Percentiles rank a stretch among this genome's conserved stretches.
phyloP scores from a whole-genome alignment of 2,888 invertebrate genomes.

The Eristalis intricaria region DNA sequence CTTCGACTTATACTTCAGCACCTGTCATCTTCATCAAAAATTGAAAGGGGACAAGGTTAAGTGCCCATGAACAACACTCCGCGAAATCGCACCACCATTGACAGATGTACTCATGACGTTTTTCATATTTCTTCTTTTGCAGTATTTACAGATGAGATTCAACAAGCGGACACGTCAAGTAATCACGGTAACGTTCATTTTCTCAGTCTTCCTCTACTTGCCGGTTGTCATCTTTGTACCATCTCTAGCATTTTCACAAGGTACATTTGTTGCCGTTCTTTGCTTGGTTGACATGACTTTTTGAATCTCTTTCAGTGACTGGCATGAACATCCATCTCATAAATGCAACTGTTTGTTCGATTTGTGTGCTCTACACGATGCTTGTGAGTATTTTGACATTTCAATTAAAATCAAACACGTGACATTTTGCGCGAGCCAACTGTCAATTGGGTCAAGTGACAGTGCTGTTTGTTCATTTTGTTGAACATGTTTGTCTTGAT shows the following conservation, averaged over 20 bases:
- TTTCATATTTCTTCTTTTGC: constrained; percentile 2
- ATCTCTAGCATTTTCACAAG: constrained; percentile 79
- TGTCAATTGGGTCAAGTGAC: not conserved
- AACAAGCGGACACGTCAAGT: constrained; percentile 77
- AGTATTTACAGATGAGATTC: constrained; percentile 80
- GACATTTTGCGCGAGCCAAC: not conserved
- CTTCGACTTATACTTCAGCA: too few relatives aligned
- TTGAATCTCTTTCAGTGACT: constrained; percentile 79
- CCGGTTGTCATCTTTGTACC: constrained; percentile 79
- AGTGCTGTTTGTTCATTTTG: not conserved
- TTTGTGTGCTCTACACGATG: constrained; percentile 83
- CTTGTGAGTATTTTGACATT: constrained; percentile 77
- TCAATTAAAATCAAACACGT: not conserved
- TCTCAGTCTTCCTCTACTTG: constrained; percentile 76
- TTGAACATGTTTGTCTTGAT: not conserved
- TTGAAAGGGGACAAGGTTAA: not conserved
- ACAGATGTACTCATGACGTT: not conserved
- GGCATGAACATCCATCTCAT: constrained; percentile 82
- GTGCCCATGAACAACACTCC: not conserved
- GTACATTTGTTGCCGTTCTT: constrained; percentile 67
- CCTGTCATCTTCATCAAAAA: not conserved
- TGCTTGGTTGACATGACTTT: not conserved
- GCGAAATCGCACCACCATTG: too few relatives aligned
- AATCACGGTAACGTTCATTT: constrained; percentile 77
- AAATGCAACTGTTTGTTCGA: constrained; percentile 81